Percentiles rank a stretch among this genome's conserved stretches.
Evolutionary conservation across 1,140 invertebrate species (phyloP).

Genomic region (Rhagoletis pomonella): DNA sequence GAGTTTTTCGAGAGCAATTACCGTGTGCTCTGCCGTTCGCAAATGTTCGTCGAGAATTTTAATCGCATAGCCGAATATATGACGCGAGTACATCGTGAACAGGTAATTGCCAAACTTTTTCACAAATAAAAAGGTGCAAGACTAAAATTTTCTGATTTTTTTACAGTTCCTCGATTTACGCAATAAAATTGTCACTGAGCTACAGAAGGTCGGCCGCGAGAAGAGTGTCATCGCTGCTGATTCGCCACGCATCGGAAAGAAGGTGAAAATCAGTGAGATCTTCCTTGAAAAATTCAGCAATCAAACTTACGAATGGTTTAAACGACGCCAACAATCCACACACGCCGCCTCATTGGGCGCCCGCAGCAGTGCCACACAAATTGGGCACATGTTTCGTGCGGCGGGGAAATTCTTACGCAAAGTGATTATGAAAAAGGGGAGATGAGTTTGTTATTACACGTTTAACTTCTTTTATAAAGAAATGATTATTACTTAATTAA

Average conservation of each 20-base stretch:
- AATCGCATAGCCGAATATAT: constrained; percentile 63
- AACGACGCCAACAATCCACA: constrained; percentile 57
- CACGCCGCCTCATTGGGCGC: constrained; percentile 62
- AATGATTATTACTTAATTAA: background rate
- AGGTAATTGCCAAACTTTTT: constrained; percentile 22
- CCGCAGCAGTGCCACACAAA: constrained; percentile 63
- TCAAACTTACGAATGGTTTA: constrained; percentile 66
- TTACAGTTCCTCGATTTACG: constrained; percentile 64
- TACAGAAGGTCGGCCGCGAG: constrained; percentile 50
- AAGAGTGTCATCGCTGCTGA: constrained; percentile 59
- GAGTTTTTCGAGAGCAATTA: constrained; percentile 66
- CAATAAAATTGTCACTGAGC: constrained; percentile 59
- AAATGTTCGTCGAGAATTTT: constrained; percentile 55
- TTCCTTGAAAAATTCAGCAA: constrained; percentile 66
- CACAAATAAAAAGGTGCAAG: background rate
- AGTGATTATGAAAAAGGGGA: constrained; percentile 17
- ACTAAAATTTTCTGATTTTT: constrained; percentile 1
- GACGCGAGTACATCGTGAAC: constrained; percentile 57
- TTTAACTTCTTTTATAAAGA: constrained; percentile 47
- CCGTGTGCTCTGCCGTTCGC: constrained; percentile 59
- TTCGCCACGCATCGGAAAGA: constrained; percentile 65
- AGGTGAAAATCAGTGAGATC: constrained; percentile 61
- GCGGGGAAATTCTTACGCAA: constrained; percentile 63
- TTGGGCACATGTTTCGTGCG: constrained; percentile 58
- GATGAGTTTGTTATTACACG: background rate